Conservation (phyloP, 2,113 vertebrate species). For the Brevimyrus niger region DNA sequence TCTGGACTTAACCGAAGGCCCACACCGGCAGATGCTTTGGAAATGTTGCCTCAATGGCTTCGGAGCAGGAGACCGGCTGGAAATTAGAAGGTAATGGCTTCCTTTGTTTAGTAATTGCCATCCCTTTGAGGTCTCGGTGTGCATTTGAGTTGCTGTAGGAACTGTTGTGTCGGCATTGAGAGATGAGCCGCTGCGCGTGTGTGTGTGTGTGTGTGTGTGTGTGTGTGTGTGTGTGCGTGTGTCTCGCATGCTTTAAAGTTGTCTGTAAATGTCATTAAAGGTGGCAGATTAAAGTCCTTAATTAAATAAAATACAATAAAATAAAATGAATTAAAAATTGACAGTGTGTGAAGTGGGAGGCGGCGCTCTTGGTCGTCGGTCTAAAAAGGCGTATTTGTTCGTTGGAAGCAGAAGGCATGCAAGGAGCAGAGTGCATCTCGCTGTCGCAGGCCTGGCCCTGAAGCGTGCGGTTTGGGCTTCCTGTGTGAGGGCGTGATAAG, state of each 20-base stretch:
- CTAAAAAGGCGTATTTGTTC: neutral
- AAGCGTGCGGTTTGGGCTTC: neutral
- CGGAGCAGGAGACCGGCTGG: neutral
- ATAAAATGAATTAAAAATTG: neutral
- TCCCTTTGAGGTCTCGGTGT: neutral
- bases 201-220: neutral
- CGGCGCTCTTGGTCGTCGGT: neutral
- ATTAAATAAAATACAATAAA: neutral
- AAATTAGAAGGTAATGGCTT: neutral
- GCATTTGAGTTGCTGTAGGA: neutral
- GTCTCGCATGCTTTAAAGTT: neutral
- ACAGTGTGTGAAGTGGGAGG: neutral
- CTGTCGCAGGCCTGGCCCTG: neutral
- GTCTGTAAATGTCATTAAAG: neutral
- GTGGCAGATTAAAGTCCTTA: neutral
- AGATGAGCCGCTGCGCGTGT: neutral
- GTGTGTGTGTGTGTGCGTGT: neutral
- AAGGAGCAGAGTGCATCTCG: neutral
- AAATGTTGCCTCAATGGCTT: neutral
- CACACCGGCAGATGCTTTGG: neutral
- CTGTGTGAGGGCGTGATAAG: neutral
- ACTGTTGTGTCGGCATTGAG: neutral
- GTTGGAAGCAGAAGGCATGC: neutral
- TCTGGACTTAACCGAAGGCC: neutral
- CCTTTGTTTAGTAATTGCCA: conserved; percentile 1